phyloP scores from a whole-genome alignment of 1,140 invertebrate genomes.

The Lordiphosa collinella region DNA sequence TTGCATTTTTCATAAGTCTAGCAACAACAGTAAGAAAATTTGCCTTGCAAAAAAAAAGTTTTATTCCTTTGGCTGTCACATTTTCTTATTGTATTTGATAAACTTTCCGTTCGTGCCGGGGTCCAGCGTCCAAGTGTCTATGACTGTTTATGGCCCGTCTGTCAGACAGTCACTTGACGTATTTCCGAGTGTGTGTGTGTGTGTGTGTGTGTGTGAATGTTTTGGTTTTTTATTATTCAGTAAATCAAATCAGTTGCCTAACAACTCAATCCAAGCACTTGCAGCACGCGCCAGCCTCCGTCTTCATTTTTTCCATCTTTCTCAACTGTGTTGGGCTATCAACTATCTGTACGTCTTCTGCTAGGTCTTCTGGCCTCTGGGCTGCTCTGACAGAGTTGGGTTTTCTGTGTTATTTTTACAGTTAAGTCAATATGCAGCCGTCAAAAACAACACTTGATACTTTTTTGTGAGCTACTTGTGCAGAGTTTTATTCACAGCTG shows the following conservation, averaged over 20 bases:
- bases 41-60: conserved; percentile 49
- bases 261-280: conserved; percentile 77
- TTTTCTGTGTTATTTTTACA: conserved; percentile 62
- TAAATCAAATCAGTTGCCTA: conserved; percentile 78
- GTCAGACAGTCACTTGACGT: conserved; percentile 13
- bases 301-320: conserved; percentile 45
- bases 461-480: conserved; percentile 64
- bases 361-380: conserved; percentile 15
- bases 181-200: conserved; percentile 5
- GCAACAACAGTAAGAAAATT: conserved; percentile 54
- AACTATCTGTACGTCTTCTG: conserved; percentile 14
- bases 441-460: conserved; percentile 77
- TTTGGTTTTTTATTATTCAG: conserved; percentile 75
- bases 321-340: conserved; percentile 36
- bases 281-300: conserved; percentile 47
- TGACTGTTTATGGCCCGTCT: conserved; percentile 67
- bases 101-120: conserved; percentile 54
- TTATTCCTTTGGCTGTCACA: conserved; percentile 58
- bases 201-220: conserved; percentile 40
- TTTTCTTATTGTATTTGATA: conserved; percentile 76
- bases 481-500: conserved; percentile 10
- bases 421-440: conserved; percentile 77
- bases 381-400: conserved; percentile 3
- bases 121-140: conserved; percentile 66
- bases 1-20: conserved; percentile 62